Evolutionary conservation across 2,113 vertebrate species (phyloP).

Genomic region (Corydoras maculifer): DNA sequence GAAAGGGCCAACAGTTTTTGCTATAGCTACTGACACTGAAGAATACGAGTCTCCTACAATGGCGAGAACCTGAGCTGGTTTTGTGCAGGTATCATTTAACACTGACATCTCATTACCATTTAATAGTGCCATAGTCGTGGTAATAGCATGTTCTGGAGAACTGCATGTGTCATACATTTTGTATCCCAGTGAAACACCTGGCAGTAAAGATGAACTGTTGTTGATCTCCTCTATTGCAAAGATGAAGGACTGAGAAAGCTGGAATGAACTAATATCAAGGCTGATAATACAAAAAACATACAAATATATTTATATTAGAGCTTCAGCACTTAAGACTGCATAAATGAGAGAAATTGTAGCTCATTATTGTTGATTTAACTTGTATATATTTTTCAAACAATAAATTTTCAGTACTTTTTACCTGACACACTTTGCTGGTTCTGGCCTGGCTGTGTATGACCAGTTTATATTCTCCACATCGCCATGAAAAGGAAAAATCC

Average conservation of each 20-base stretch:
- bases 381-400: background rate
- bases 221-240: constrained; percentile 54
- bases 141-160: constrained; percentile 41
- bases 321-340: no score
- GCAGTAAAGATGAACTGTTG: constrained; percentile 45
- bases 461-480: constrained; percentile 35
- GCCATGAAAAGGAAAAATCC: constrained; percentile 48
- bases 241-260: constrained; percentile 49
- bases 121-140: constrained; percentile 40
- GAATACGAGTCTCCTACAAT: constrained; percentile 70
- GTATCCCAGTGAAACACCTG: constrained; percentile 46
- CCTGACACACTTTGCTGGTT: constrained; percentile 41
- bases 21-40: constrained; percentile 54
- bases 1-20: constrained; percentile 47
- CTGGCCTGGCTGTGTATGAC: constrained; percentile 36
- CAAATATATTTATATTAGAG: no score
- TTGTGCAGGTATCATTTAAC: constrained; percentile 21
- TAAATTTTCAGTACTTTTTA: constrained; percentile 13
- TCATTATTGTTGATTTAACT: background rate
- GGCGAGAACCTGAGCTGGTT: constrained; percentile 51
- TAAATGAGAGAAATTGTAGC: background rate
- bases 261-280: constrained; percentile 47
- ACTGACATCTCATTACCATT: constrained; percentile 31
- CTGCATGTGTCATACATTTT: constrained; percentile 49
- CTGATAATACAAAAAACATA: constrained; percentile 24